Percentiles rank a stretch among this genome's conserved stretches.
phyloP scores from a whole-genome alignment of 2,113 vertebrate genomes.

The Mormyrus lacerda region DNA sequence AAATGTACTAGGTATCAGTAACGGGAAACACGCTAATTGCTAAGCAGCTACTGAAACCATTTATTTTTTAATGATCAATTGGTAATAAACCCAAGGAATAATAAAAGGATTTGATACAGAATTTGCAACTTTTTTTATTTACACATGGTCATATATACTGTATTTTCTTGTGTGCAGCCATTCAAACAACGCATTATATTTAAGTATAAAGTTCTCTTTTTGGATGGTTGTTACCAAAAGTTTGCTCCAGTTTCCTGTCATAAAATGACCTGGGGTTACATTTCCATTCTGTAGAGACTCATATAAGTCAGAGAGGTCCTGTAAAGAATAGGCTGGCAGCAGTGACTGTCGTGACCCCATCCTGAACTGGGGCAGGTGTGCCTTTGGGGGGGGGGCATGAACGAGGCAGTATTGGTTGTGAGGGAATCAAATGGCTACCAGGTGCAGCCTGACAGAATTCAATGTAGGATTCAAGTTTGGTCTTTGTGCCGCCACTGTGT shows the following conservation, averaged over 20 bases:
- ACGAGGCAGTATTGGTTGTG: neutral
- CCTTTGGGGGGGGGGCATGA: neutral
- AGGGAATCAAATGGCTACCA: conserved; percentile 53
- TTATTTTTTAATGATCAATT: neutral
- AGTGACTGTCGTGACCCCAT: conserved; percentile 59
- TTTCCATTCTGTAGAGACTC: conserved; percentile 51
- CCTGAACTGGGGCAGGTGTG: conserved; percentile 57
- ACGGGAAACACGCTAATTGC: neutral
- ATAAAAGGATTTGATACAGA: neutral
- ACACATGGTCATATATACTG: neutral
- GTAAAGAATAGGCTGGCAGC: conserved; percentile 64
- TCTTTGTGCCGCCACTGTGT: conserved; percentile 64
- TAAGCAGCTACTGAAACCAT: neutral
- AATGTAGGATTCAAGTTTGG: conserved; percentile 71
- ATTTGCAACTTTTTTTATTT: neutral
- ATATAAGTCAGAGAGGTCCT: conserved; percentile 68
- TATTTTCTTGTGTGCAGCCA: neutral
- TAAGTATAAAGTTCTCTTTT: neutral
- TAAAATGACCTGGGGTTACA: neutral
- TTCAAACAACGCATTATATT: neutral
- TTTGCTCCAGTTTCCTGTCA: neutral
- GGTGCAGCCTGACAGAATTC: conserved; percentile 68
- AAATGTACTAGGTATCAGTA: neutral
- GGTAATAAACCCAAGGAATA: neutral
- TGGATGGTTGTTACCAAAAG: neutral